Base-by-base conservation (phyloP, 2,888 invertebrate species). In the Pyrochroa serraticornis region DNA sequence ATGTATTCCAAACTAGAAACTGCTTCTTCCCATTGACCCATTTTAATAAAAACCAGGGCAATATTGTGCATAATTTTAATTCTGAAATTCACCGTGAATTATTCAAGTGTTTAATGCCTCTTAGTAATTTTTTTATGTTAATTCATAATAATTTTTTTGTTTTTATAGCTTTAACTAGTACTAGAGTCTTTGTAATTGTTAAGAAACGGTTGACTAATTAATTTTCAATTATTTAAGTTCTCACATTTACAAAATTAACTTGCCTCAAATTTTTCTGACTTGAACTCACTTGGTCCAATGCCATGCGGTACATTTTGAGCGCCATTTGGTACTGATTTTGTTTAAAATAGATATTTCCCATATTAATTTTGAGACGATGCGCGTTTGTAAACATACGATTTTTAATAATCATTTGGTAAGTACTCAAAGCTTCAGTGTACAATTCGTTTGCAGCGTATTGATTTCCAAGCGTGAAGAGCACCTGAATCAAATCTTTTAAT, bases 51-150 rank as follows among this genome's bases (percentile, higher is more conserved):
- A 14, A 97, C 85, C 62, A 97, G 87, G 0, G 94, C 95, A 73
- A 99, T 98, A 75, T 99, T 99, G 80, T 97, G 97, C 88, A 97
- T 96, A 65, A 99, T 95, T 82, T 95, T 96, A 71, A 94, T 91
- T 75, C 94, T 93, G 72, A 13, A 69, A 67, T 34, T 6, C 12
- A 37, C 9, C 6, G 7, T 37, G 6, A n/a, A 3, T 9, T 6
- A 33, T 3, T 39, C 9, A 8, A 46, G 22, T 33, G 38, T 9
- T 41, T n/a, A 35, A 38, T 13, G 14, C 7, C 6, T 7, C 22
- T 42, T 13, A 3, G 13, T 6, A 32, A 43, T 6, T 32, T 9
- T 32, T 32, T 41, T 41, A 7, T 8, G 13, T 8, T 8, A n/a
- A n/a, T 6, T 33, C 7, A 10, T 44, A 33, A 2, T 5, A 22